Percentiles rank a stretch among this genome's conserved stretches.
These are phyloP conservation scores for Torymus auratus DNA, from an alignment of 2,888 invertebrate genomes.

Conservation along the genomic window DNA sequence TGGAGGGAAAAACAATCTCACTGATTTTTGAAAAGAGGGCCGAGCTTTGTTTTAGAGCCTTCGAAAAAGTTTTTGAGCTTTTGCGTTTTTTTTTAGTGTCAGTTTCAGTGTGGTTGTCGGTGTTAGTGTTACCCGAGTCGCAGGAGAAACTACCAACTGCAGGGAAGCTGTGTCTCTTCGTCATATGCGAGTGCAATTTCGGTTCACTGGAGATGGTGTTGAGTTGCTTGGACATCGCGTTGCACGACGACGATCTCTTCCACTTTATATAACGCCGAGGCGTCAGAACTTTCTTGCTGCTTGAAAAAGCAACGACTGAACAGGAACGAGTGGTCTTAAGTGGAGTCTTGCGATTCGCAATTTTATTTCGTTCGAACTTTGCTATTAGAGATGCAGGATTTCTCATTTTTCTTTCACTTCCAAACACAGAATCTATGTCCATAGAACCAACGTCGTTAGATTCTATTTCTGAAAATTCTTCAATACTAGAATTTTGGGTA, in stretches of 20 bases:
- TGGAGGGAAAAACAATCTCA: conserved; percentile 67
- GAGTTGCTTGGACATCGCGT: conserved; percentile 58
- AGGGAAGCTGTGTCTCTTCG: conserved; percentile 59
- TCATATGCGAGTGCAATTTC: conserved; percentile 59
- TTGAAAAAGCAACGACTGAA: conserved; percentile 50
- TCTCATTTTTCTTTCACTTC: conserved; percentile 9
- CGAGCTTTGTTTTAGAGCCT: conserved; percentile 61
- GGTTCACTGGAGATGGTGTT: conserved; percentile 48
- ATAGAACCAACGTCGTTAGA: not conserved
- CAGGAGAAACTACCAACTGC: conserved; percentile 22
- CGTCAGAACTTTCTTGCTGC: conserved; percentile 59
- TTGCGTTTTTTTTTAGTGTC: conserved; percentile 36
- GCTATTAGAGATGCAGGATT: conserved; percentile 15
- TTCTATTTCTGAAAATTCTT: conserved; percentile 3
- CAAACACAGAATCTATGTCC: conserved; percentile 63
- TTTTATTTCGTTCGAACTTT: not conserved
- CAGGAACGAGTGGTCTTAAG: conserved; percentile 42
- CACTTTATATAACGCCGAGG: conserved; percentile 67
- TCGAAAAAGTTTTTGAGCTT: conserved; percentile 55
- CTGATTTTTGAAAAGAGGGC: conserved; percentile 66
- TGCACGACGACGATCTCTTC: conserved; percentile 68
- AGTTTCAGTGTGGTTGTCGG: not conserved
- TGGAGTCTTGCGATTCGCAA: not conserved
- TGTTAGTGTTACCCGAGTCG: not conserved
- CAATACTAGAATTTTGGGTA: not conserved